Conservation (phyloP, 2,888 invertebrate species). For the Lycocerus yunnanus region DNA sequence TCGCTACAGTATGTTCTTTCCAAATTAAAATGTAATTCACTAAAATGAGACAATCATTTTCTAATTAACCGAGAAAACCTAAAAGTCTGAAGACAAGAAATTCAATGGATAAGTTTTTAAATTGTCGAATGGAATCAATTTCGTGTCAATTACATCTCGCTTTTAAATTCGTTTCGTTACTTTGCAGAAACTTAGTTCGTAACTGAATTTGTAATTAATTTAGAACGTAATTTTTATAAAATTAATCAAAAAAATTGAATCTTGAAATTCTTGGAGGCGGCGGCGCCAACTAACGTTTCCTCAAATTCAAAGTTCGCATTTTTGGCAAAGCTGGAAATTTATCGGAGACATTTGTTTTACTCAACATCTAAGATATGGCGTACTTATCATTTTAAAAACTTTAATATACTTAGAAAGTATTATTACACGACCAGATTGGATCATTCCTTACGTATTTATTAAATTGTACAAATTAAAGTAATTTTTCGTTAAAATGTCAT, state of each 20-base stretch:
- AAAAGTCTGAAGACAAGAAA: slow-evolving; percentile 6
- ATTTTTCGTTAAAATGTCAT: neutral
- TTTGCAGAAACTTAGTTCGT: neutral
- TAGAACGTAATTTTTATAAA: neutral
- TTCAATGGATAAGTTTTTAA: slow-evolving; percentile 7
- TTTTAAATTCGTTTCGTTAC: slow-evolving; percentile 14
- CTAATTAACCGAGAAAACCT: slow-evolving; percentile 3
- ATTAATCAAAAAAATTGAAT: neutral
- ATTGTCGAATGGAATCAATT: slow-evolving; percentile 19
- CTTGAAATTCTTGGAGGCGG: neutral
- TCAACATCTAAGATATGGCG: neutral
- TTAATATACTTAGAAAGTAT: slow-evolving; percentile 1
- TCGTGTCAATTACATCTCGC: slow-evolving; percentile 21
- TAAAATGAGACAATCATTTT: neutral
- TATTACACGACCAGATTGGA: neutral
- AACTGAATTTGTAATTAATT: neutral
- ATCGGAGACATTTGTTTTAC: slow-evolving; percentile 10
- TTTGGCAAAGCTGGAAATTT: slow-evolving; percentile 12
- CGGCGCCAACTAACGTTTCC: slow-evolving; percentile 3
- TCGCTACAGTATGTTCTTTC: neutral
- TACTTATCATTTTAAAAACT: slow-evolving; percentile 8
- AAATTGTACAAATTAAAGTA: neutral
- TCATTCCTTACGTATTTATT: neutral
- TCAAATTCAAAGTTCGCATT: neutral
- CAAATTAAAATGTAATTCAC: neutral